Evolutionary conservation across 2,888 invertebrate genomes (phyloP).

Genomic region (Eugnorisma glareosa): DNA sequence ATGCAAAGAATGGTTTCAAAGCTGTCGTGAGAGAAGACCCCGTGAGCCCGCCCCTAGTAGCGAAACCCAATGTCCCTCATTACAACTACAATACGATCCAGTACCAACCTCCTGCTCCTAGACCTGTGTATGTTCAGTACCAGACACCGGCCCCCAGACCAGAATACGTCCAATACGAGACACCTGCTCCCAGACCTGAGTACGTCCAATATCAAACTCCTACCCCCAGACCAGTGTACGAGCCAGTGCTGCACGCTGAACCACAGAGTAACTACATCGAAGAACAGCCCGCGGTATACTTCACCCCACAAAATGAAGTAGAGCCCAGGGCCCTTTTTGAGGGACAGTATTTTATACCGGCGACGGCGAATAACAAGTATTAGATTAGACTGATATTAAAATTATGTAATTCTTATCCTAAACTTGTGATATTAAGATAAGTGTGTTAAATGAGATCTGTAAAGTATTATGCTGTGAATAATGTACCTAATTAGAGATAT

Average conservation of each 20-base stretch:
- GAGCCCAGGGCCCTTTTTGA: constrained; percentile 62
- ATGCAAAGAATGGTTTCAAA: constrained; percentile 88
- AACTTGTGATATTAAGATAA: constrained; percentile 67
- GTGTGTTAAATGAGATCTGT: constrained; percentile 36
- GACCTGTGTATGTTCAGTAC: constrained; percentile 53
- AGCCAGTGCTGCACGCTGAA: constrained; percentile 52
- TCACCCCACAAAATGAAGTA: constrained; percentile 78
- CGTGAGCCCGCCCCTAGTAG: constrained; percentile 57
- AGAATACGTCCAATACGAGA: constrained; percentile 48
- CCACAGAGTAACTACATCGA: constrained; percentile 55
- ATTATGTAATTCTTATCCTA: constrained; percentile 27
- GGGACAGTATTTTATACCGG: constrained; percentile 82
- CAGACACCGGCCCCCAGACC: constrained; percentile 41
- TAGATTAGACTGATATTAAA: constrained; percentile 33
- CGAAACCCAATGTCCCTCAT: constrained; percentile 8
- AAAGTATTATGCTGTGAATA: constrained; percentile 58
- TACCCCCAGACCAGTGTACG: constrained; percentile 52
- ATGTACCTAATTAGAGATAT: constrained; percentile 51
- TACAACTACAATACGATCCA: constrained; percentile 46
- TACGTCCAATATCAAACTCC: constrained; percentile 37
- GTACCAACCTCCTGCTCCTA: constrained; percentile 49
- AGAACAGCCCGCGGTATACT: constrained; percentile 69
- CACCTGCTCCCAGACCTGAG: constrained; percentile 48
- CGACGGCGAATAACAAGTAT: constrained; percentile 55
- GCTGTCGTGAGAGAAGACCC: constrained; percentile 88